Evolutionary conservation across 2,113 vertebrate species (phyloP).

Genomic region (Bungarus multicinctus): DNA sequence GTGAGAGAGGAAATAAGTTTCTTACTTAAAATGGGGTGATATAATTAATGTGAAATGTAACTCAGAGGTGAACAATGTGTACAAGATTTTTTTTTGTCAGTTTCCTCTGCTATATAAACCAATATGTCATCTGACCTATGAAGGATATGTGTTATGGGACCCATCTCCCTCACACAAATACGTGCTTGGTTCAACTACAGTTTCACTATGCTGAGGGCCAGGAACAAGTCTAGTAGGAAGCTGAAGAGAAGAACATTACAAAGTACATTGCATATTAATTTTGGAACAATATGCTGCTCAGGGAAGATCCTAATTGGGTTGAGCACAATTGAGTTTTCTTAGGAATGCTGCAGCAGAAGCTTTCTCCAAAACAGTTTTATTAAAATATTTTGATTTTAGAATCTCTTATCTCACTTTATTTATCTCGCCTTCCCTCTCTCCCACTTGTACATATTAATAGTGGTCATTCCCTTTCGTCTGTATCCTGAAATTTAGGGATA

Average conservation of each 20-base stretch:
- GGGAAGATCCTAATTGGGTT: neutral
- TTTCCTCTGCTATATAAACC: neutral
- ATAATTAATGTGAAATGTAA: neutral
- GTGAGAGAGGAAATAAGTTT: neutral
- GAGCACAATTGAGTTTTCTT: neutral
- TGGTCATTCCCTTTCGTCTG: neutral
- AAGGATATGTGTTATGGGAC: neutral
- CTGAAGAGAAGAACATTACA: neutral
- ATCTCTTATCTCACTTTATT: neutral
- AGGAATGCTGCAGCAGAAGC: neutral
- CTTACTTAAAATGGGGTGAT: conserved; percentile 10
- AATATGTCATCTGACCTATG: neutral
- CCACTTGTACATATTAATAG: neutral
- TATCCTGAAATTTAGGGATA: neutral
- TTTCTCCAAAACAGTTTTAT: neutral
- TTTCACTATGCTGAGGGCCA: neutral
- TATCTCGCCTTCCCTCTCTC: neutral
- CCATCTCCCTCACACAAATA: neutral
- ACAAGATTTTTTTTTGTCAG: rapidly evolving
- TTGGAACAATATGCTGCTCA: neutral
- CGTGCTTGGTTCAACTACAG: neutral
- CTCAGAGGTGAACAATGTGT: neutral
- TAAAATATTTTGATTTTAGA: neutral
- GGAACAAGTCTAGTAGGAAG: neutral
- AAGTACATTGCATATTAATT: neutral